Evolutionary conservation across 2,797 vertebrate genomes (phyloP), one percentile per base, ranked within the genome.

Genomic region (Apogon talboti): DNA sequence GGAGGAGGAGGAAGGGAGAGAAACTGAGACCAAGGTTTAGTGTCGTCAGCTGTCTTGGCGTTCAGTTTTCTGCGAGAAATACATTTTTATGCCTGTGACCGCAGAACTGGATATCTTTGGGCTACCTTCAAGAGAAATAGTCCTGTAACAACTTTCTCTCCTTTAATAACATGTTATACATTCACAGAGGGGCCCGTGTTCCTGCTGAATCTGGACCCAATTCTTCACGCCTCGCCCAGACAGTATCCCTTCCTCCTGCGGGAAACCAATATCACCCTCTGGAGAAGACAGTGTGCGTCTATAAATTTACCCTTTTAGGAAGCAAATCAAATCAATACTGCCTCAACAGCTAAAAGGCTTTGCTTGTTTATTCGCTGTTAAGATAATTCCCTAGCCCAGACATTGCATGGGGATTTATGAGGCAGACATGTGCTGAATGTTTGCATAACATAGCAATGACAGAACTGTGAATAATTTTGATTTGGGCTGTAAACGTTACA

Each of bases 261-360:
- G 76, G 81, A 85, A 88, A 81, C 82, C 82, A 85, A 76, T 51
- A 77, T 83, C 65, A 24, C 87, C 82, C 89, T 85, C 76, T n/a
- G 67, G 82, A 86, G 82, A 82, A 76, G 78, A 71, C 77, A 59
- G 40, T 43, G 47, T 37, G 18, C 64, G 78, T 81, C 86, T 79
- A 89, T 91, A 92, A 86, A 91, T 91, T 84, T 55, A 63, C 71
- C 38, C 43, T 51, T 82, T 87, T 80, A 89, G 76, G 75, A 79
- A 82, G 86, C 90, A 87, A 81, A 81, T 89, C 87, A 77, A 92
- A 92, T 91, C 78, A 74, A 83, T 83, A 75, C 79, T 70, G 80
- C 62, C 75, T 51, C 71, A 71, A 78, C 74, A 68, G 78, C 87
- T 85, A 71, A 88, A 79, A 66, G 68, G 75, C 71, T 89, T 74